Conservation (phyloP, 2,113 vertebrate genomes). For the Salvelinus alpinus region DNA sequence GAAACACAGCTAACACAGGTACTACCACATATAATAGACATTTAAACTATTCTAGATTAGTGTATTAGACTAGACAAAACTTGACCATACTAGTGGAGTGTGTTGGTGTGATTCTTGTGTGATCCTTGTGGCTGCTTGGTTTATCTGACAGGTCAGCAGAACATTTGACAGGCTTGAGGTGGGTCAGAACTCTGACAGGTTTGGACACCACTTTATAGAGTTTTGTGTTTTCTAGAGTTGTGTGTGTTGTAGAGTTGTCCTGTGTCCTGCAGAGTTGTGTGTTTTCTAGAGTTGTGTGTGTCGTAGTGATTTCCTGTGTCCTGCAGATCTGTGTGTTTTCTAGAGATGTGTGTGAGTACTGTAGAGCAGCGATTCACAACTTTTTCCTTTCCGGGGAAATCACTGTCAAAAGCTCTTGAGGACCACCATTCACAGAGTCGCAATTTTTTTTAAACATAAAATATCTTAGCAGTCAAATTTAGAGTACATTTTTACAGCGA, state of each 20-base stretch:
- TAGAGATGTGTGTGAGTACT: background rate
- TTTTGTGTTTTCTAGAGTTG: background rate
- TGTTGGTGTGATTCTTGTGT: background rate
- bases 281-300: background rate
- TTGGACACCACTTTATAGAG: slow-evolving; percentile 21
- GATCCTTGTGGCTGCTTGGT: slow-evolving; percentile 18
- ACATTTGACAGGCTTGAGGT: slow-evolving; percentile 48
- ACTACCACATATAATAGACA: slow-evolving; percentile 9
- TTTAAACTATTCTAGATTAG: slow-evolving; percentile 2
- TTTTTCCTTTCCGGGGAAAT: no score
- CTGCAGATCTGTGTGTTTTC: background rate
- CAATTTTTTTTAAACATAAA: no score
- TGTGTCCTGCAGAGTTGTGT: background rate
- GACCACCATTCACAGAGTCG: no score
- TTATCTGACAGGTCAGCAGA: slow-evolving; percentile 37
- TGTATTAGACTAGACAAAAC: slow-evolving; percentile 5
- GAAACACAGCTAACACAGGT: slow-evolving; percentile 45
- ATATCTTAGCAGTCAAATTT: no score
- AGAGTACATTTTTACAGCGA: no score
- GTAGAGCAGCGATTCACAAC: no score
- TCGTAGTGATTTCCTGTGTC: background rate
- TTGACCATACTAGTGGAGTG: background rate
- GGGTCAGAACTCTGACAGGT: slow-evolving; percentile 30
- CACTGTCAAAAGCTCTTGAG: no score
- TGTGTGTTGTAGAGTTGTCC: background rate